Base-by-base conservation (phyloP, 1,140 invertebrate species). In the Mamestra configurata region DNA sequence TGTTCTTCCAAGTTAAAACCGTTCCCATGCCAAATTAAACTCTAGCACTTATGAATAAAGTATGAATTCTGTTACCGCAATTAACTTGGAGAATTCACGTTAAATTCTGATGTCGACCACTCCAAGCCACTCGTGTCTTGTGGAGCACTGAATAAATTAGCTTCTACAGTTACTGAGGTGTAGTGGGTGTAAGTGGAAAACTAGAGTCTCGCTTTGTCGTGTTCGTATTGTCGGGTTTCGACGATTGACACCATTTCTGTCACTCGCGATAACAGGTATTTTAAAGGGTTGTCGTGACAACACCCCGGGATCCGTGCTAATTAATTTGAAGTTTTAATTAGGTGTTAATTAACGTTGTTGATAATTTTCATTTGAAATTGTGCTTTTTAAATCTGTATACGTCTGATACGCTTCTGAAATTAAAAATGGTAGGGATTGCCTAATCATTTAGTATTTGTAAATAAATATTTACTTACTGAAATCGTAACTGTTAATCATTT, bases 81-180 rank as follows among this genome's bases (percentile, higher is more conserved):
- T 61, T 61, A 61, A 4, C 57, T 22, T 66, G 10, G n/a, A n/a
- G 37, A 31, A 61, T 35, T 40, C 31, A 46, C 20, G 13, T 68
- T 22, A 61, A 78, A 66, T 64, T 71, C 40, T 18, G 24, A 72
- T 79, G 64, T 79, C 43, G 35, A 77, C 53, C 27, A 72, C 72
- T 79, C 51, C 31, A 68, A 40, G 31, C 68, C 46, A 61, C 82
- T 76, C 79, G 43, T 70, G 76, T 79, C 80, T 80, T 82, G 76
- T 77, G 31, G 24, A 72, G 78, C 64, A 77, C 78, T 84, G 77
- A 84, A 82, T 84, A 82, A 84, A 82, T 82, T 85, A 85, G 46
- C 57, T 82, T 80, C 61, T 75, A 68, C 40, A 79, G 59, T 77
- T 46, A 80, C 61, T 59, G 51, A 0, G 43, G 43, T 46, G 37